These are phyloP conservation scores for Dryadula phaetusa DNA, from an alignment of 2,888 invertebrate species.

Conservation along the genomic window DNA sequence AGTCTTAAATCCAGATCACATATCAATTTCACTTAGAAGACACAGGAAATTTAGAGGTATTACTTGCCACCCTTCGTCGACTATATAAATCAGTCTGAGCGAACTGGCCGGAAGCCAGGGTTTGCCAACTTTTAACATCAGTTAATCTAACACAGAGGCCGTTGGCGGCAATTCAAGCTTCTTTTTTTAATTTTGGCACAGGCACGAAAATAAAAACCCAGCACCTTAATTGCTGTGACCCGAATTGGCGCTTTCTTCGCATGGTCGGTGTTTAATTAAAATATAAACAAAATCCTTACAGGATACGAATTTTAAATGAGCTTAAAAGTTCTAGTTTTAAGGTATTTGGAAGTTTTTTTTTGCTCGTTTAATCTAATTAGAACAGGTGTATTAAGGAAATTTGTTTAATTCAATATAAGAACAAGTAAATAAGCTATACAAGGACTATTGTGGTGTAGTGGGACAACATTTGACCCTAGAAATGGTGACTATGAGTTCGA, in stretches of 20 bases:
- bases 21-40: slow-evolving; percentile 33
- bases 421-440: too few relatives aligned
- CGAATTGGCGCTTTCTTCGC: slow-evolving; percentile 63
- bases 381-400: neutral
- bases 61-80: slow-evolving; percentile 34
- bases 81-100: slow-evolving; percentile 32
- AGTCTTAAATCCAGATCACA: neutral
- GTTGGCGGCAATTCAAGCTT: slow-evolving; percentile 70
- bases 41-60: slow-evolving; percentile 29
- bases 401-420: too few relatives aligned
- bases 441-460: too few relatives aligned
- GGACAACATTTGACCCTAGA: too few relatives aligned
- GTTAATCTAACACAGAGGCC: slow-evolving; percentile 70
- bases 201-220: slow-evolving; percentile 66
- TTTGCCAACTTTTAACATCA: slow-evolving; percentile 65
- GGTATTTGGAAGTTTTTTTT: neutral
- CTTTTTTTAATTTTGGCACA: slow-evolving; percentile 75
- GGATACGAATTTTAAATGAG: slow-evolving; percentile 38
- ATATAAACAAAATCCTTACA: slow-evolving; percentile 49
- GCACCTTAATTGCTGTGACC: slow-evolving; percentile 75
- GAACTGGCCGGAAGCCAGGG: slow-evolving; percentile 35
- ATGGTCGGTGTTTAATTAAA: slow-evolving; percentile 59
- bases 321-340: slow-evolving; percentile 13
- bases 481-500: too few relatives aligned
- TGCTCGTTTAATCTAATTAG: neutral